Evolutionary conservation across 2,797 vertebrate genomes (phyloP), one percentile per base, ranked within the genome.

Genomic region (Lerista edwardsae): DNA sequence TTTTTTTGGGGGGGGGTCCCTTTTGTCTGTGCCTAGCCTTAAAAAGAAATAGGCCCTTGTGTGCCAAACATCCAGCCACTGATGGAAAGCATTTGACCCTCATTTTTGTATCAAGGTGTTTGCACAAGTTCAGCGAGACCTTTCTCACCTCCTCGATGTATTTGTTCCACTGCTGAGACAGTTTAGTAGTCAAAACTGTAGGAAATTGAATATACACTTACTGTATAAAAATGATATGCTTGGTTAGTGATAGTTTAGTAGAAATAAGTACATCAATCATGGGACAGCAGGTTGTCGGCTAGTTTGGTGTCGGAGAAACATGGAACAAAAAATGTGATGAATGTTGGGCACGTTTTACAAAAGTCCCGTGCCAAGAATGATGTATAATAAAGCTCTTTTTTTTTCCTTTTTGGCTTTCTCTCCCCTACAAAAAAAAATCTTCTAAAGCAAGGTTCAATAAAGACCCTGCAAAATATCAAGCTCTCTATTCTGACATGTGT

Each of bases 191-290:
- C 94, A 95, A 95, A 95, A 95, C 91, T 92, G 91, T 94, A 95
- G 94, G 94, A 96, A 96, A 96, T 95, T 95, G 95, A 96, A 96
- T 96, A 95, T 95, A 95, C 86, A 95, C 90, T 95, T 95, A 95
- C 95, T 95, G 93, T 95, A 95, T 94, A 95, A 95, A 96, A 95
- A 96, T 95, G 94, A 95, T 95, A 94, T 93, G 95, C 95, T 96
- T 96, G 95, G 96, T 96, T 96, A 96, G 95, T 94, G 94, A 95
- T 95, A 95, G 93, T 95, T 96, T 94, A 93, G 93, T 91, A 96
- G 94, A 95, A 96, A 96, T 96, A 95, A 95, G 95, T 95, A 92
- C 96, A 96, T 96, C 96, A 95, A 96, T 96, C 96, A 96, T 91
- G 88, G 93, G 93, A 87, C 93, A 94, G 94, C 93, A 91, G 92